phyloP scores from a whole-genome alignment of 2,888 invertebrate species.

The Panzeria rudis region DNA sequence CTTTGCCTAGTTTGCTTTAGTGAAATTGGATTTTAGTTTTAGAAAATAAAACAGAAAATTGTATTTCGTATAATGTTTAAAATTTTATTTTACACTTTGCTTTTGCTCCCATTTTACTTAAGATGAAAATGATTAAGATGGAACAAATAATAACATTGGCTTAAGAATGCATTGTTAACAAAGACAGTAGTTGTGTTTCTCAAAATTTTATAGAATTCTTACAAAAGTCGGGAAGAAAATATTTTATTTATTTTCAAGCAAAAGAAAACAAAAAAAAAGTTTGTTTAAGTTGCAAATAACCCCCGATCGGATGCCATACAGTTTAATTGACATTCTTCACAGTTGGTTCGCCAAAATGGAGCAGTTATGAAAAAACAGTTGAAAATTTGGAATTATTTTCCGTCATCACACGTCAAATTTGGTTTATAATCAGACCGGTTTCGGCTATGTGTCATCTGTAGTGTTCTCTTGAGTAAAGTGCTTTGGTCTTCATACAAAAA shows the following conservation, averaged over 20 bases:
- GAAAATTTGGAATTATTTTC: no score
- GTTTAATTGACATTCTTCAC: no score
- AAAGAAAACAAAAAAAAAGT: no score
- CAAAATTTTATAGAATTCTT: not conserved
- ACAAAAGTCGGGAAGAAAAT: not conserved
- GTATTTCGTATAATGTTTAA: slow-evolving; percentile 66
- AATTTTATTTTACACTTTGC: slow-evolving; percentile 62
- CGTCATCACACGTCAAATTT: no score
- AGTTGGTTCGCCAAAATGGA: no score
- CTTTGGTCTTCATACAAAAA: no score
- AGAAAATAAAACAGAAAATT: slow-evolving; percentile 62
- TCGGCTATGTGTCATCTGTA: no score
- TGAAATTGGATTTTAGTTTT: slow-evolving; percentile 65
- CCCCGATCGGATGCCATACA: no score
- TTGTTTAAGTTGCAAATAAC: no score
- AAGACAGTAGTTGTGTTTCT: not conserved
- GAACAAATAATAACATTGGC: slow-evolving; percentile 19
- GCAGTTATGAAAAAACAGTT: no score
- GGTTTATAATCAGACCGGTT: no score
- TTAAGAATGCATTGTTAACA: not conserved
- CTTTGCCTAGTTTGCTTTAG: slow-evolving; percentile 60
- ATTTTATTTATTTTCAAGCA: not conserved
- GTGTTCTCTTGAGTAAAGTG: no score
- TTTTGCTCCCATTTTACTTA: slow-evolving; percentile 19
- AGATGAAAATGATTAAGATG: slow-evolving; percentile 33